Percentiles rank a stretch among this genome's conserved stretches.
These are phyloP conservation scores for Henricia sp. DNA, from an alignment of 53 echinoderm and acorn worm genomes.

Conservation along the genomic window DNA sequence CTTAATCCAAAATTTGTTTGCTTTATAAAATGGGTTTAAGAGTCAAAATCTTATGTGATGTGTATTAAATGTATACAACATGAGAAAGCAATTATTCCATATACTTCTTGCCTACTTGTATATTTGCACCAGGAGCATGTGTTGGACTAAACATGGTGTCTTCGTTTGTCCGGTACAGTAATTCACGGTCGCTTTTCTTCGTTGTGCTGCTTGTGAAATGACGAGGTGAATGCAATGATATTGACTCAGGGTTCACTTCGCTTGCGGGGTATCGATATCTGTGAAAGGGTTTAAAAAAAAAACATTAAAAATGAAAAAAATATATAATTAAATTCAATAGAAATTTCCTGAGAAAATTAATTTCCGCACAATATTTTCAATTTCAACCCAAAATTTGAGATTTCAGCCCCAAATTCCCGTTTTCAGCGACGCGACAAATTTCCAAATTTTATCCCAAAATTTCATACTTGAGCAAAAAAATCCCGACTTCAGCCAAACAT, in stretches of 20 bases:
- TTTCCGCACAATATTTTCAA: no score
- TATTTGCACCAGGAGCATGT: constrained; percentile 14
- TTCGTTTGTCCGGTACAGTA: constrained; percentile 69
- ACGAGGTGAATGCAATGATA: constrained; percentile 78
- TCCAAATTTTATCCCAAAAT: no score
- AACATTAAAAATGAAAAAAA: not conserved
- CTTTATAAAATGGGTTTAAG: no score
- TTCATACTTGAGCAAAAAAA: no score
- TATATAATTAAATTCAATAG: not conserved
- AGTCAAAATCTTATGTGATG: no score
- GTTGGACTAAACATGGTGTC: constrained; percentile 46
- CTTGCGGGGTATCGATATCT: constrained; percentile 69
- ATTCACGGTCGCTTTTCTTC: constrained; percentile 73
- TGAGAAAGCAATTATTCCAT: no score
- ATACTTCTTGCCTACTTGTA: constrained; percentile 12
- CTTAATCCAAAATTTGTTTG: no score
- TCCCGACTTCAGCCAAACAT: no score
- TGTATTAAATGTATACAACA: no score
- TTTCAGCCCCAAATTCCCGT: no score
- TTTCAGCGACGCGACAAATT: no score
- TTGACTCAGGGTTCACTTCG: constrained; percentile 71
- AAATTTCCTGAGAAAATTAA: not conserved
- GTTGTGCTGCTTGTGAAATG: constrained; percentile 52
- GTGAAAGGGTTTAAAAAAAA: constrained; percentile 42
- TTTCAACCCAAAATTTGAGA: no score